Conservation (phyloP, 2,888 invertebrate species). For the Callyntrura sp. region DNA sequence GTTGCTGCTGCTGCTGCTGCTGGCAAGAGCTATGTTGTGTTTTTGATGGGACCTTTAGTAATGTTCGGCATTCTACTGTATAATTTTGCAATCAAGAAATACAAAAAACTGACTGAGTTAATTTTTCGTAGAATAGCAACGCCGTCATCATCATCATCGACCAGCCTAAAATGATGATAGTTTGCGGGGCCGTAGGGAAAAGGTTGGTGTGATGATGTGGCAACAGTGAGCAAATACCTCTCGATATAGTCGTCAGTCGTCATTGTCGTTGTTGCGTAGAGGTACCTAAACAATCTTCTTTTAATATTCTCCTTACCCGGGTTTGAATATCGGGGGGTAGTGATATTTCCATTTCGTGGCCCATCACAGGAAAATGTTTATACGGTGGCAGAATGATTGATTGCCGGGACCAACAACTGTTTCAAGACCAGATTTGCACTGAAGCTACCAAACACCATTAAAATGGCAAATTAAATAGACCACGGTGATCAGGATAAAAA, state of each 20-base stretch:
- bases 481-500: neutral
- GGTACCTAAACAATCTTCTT: too few species aligned
- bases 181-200: neutral
- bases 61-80: constrained; percentile 25
- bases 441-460: too few species aligned
- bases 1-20: neutral
- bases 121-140: constrained; percentile 42
- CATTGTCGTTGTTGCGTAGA: neutral
- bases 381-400: too few species aligned
- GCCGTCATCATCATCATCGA: neutral
- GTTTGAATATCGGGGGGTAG: too few species aligned
- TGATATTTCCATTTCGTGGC: too few species aligned
- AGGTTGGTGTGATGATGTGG: neutral
- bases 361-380: too few species aligned
- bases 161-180: neutral
- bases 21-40: neutral
- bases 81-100: constrained; percentile 66
- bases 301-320: too few species aligned
- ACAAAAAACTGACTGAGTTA: constrained; percentile 17
- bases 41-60: neutral
- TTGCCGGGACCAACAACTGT: too few species aligned
- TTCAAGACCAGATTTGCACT: too few species aligned
- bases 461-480: too few species aligned
- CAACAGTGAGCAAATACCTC: neutral
- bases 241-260: neutral